These are phyloP conservation scores for Danionella cerebrum DNA, from an alignment of 2,113 vertebrate species.

Conservation along the genomic window DNA sequence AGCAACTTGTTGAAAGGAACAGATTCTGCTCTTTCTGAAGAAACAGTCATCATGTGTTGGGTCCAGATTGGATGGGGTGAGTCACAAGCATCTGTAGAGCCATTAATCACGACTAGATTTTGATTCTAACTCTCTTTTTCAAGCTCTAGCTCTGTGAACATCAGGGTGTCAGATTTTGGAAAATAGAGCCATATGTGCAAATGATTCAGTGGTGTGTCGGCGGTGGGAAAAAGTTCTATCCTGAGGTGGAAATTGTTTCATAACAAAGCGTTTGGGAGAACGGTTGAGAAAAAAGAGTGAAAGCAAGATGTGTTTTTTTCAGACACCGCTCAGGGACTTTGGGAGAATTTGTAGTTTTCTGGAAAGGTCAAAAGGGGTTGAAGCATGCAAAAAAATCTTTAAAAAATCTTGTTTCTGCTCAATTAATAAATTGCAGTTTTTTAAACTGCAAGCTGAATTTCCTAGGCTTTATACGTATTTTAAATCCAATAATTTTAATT, in stretches of 20 bases:
- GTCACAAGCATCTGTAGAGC: conserved; percentile 24
- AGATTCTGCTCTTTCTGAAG: conserved; percentile 7
- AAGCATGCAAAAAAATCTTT: neutral
- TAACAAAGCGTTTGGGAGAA: neutral
- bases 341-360: conserved; percentile 12
- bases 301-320: conserved; percentile 2
- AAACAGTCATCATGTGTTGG: neutral
- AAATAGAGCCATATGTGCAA: neutral
- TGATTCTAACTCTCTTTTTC: neutral
- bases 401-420: neutral
- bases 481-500: too few relatives aligned
- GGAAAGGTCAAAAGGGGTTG: neutral
- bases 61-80: conserved; percentile 10
- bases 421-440: too few relatives aligned
- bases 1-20: neutral
- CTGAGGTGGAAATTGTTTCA: neutral
- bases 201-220: conserved; percentile 23
- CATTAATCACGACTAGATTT: neutral
- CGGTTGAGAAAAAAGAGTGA: neutral
- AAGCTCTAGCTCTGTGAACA: neutral
- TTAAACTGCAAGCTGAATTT: too few relatives aligned
- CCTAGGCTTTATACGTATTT: too few relatives aligned
- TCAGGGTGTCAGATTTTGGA: neutral
- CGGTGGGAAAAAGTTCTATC: conserved; percentile 3
- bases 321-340: neutral